Evolutionary conservation across 2,797 vertebrate species (phyloP).

Genomic region (Fistularia tabacaria): DNA sequence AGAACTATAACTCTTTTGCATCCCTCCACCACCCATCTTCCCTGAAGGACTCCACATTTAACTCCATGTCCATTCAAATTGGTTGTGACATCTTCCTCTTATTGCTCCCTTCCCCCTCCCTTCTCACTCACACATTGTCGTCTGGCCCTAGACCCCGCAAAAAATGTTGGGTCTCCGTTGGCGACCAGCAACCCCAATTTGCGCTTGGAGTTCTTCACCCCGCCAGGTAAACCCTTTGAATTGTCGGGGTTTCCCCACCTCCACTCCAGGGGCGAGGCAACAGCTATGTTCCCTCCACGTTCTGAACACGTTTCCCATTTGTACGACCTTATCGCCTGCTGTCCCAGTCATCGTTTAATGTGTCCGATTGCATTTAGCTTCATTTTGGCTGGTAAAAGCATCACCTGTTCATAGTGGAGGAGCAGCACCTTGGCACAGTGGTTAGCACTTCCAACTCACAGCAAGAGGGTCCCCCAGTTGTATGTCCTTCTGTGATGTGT

Average conservation of each 20-base stretch:
- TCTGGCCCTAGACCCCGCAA: slow-evolving; percentile 75
- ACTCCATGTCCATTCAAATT: slow-evolving; percentile 29
- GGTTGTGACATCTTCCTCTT: too few species aligned
- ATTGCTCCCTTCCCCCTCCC: slow-evolving; percentile 52
- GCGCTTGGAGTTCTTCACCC: slow-evolving; percentile 88
- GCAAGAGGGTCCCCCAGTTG: too few species aligned
- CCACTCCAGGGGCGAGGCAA: slow-evolving; percentile 18
- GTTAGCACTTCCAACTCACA: too few species aligned
- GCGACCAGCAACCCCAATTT: slow-evolving; percentile 86
- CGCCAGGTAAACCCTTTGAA: slow-evolving; percentile 82
- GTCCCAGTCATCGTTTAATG: too few species aligned
- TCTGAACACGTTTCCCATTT: slow-evolving; percentile 5
- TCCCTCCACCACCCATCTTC: too few species aligned
- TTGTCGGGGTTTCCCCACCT: slow-evolving; percentile 39
- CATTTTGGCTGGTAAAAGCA: too few species aligned
- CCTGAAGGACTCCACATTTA: slow-evolving; percentile 1
- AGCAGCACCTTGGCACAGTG: too few species aligned
- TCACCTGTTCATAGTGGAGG: too few species aligned
- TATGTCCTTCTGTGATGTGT: too few species aligned
- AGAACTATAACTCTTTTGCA: neutral
- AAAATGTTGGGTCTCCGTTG: slow-evolving; percentile 74
- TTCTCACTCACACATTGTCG: slow-evolving; percentile 66
- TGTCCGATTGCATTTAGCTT: too few species aligned
- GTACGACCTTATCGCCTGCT: neutral
- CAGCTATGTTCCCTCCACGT: slow-evolving; percentile 1